A percentile compares a stretch with the other conserved stretches of the same genome.
phyloP scores from a whole-genome alignment of 2,797 vertebrate genomes.

The Octomys mimax region DNA sequence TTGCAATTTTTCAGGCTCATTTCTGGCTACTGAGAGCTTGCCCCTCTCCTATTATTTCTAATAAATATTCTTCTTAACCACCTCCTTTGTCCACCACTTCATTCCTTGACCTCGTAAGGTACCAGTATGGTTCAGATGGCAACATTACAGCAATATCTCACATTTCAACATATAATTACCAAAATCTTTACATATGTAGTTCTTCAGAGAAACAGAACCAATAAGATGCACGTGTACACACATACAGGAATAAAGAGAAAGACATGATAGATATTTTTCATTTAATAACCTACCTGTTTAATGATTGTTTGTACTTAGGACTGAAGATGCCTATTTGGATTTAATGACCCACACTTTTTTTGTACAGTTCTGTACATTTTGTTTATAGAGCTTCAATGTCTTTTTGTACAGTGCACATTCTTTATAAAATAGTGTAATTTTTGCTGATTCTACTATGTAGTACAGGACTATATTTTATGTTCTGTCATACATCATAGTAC shows the following conservation, averaged over 20 bases:
- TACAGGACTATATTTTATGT: background rate
- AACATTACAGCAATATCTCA: background rate
- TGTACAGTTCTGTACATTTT: background rate
- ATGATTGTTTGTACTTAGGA: background rate
- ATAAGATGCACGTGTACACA: background rate
- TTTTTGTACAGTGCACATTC: background rate
- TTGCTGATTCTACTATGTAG: background rate
- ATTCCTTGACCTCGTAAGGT: background rate
- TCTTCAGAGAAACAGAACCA: background rate
- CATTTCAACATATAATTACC: background rate
- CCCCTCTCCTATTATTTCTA: background rate
- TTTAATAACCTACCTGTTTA: background rate
- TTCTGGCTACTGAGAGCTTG: background rate
- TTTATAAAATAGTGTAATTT: background rate
- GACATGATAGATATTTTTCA: background rate
- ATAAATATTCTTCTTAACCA: background rate
- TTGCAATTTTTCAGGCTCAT: background rate
- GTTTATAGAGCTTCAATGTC: background rate
- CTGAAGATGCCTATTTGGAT: background rate
- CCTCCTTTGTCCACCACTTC: background rate
- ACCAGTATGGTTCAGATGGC: background rate
- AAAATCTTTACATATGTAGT: background rate
- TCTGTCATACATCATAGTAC: background rate
- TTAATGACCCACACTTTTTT: background rate
- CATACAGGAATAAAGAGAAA: background rate